Evolutionary conservation across 2,888 invertebrate species (phyloP), one percentile per base, ranked within the genome.

Genomic region (Priocnemis perturbator): DNA sequence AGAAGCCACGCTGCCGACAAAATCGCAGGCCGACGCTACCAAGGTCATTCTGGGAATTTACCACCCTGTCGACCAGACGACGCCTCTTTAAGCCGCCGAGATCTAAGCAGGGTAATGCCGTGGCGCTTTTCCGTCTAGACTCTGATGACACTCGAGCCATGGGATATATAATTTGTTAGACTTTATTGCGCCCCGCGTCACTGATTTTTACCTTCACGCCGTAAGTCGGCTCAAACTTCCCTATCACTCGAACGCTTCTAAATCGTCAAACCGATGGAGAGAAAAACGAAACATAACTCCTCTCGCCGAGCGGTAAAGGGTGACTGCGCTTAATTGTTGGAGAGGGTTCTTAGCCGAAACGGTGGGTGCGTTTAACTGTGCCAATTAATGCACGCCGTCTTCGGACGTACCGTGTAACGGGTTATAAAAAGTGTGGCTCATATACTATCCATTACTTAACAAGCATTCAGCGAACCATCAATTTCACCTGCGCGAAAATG

Each of bases 11-110:
- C 62, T 56, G 20, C 26, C 53, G 56, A 69, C 69, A 61, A 67
- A 67, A 67, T 44, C 45, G 61, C 64, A 52, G 52, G 50, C 64
- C 60, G 64, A 26, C 59, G 55, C 52, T 64, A 59, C 66, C 65
- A 56, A 71, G 71, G 76, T 74, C 69, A 78, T 78, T 75, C 73
- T 37, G 60, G 60, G 67, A 73, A 79, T 73, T 78, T 75, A 67
- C 65, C 70, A 72, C 67, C 60, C 58, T 63, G 67, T 69, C 70
- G 74, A 71, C 81, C 70, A 76, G 76, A 77, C 81, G 78, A 69
- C 81, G 81, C 78, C 81, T 67, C 44, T 44, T 74, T 69, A 69
- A 76, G 67, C 70, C 64, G 69, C 58, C 60, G 67, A 72, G 58
- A 64, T 64, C 69, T 73, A 67, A 70, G 73, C 57, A 67, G 65